Evolutionary conservation across 2,888 invertebrate species (phyloP).

Genomic region (Ctena decussata): DNA sequence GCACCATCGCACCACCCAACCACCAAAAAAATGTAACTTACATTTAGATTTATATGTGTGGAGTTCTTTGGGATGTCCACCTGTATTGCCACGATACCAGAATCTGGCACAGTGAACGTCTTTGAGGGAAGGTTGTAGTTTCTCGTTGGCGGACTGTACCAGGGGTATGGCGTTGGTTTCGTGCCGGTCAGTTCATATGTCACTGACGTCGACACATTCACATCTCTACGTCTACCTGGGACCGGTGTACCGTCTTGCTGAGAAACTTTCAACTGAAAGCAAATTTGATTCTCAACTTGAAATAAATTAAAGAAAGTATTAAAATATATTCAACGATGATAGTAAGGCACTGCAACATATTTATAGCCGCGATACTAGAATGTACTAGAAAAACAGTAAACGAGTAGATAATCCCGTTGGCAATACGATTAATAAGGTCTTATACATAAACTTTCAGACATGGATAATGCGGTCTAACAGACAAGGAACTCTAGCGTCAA

Average conservation of each 20-base stretch:
- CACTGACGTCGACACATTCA: slow-evolving; percentile 63
- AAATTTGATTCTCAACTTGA: too few relatives aligned
- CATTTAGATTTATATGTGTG: slow-evolving; percentile 68
- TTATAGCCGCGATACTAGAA: too few relatives aligned
- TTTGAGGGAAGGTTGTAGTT: slow-evolving; percentile 56
- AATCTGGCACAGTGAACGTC: slow-evolving; percentile 69
- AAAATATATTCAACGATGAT: too few relatives aligned
- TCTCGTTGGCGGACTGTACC: slow-evolving; percentile 53
- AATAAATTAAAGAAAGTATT: too few relatives aligned
- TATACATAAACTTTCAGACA: too few relatives aligned
- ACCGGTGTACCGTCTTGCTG: slow-evolving; percentile 83
- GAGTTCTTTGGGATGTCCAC: slow-evolving; percentile 75
- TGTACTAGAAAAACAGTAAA: too few relatives aligned
- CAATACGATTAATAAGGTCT: too few relatives aligned
- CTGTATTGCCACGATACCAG: slow-evolving; percentile 73
- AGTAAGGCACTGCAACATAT: too few relatives aligned
- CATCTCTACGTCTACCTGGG: slow-evolving; percentile 46
- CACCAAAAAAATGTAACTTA: slow-evolving; percentile 57
- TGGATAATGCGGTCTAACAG: too few relatives aligned
- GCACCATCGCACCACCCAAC: too few relatives aligned
- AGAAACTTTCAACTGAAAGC: slow-evolving; percentile 80
- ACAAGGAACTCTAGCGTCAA: too few relatives aligned
- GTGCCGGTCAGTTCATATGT: slow-evolving; percentile 60
- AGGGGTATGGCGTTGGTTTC: slow-evolving; percentile 62
- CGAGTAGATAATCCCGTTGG: too few relatives aligned